Base-by-base conservation (phyloP, 2,797 vertebrate species). In the Characodon lateralis region DNA sequence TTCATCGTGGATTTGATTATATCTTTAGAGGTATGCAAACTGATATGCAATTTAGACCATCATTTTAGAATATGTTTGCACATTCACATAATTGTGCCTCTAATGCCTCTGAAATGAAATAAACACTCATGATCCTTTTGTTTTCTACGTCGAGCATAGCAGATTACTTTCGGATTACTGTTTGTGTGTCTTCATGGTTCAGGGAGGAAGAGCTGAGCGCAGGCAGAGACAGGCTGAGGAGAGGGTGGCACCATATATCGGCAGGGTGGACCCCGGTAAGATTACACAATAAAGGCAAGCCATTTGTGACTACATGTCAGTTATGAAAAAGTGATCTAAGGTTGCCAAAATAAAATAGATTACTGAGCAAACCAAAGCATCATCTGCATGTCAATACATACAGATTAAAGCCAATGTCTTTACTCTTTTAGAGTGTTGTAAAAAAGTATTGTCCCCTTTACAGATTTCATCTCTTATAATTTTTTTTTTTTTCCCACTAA, bases 201-300 rank as follows among this genome's bases (percentile, higher is more conserved):
- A 95, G 94, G 92, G 89, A 76, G 92, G 93, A 68, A 90, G 90
- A 91, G 94, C 92, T 31, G 93, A 94, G 83, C 90, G 86, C 73
- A 95, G 80, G 89, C 95, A 95, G 86, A 91, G 92, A 83, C 89
- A 93, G 88, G 93, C 91, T 50, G 95, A 95, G 72, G 93, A 93
- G 70, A 85, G 58, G 16, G 78, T 95, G 72, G 93, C 87, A 82
- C 95, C 95, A 0, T 96, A 95, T 69, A 84, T 95, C 66, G 95
- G 94, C 83, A 92, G 94, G 91, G 94, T 95, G 6, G 84, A 94
- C 22, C 90, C 95, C 79, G 95, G 95, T 95, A 85, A 91, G 83
- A 81, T 6, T 61, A n/a, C 26, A 41, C 7, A 69, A 22, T 8
- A 7, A 12, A 74, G 10, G 0, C 41, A 71, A 6, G 28, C 59